Percentiles rank a stretch among this genome's conserved stretches.
phyloP scores from a whole-genome alignment of 1,140 invertebrate genomes.

The Zaprionus nigranus region DNA sequence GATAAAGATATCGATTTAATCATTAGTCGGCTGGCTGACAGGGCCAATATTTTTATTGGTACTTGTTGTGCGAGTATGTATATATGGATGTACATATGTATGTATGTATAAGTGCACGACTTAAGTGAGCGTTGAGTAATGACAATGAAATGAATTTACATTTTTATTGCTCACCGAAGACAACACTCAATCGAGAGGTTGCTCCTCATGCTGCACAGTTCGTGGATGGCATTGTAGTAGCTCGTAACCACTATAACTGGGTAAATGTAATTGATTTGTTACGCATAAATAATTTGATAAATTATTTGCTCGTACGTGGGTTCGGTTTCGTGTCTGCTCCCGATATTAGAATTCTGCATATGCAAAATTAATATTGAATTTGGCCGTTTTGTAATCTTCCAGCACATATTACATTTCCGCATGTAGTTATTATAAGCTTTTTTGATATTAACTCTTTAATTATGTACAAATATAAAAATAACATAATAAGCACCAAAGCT shows the following conservation, averaged over 20 bases:
- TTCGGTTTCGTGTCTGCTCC: slow-evolving; percentile 1
- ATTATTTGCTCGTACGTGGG: slow-evolving; percentile 36
- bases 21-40: slow-evolving; percentile 62
- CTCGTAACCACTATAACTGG: background rate
- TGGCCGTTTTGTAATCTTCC: background rate
- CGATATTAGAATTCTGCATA: background rate
- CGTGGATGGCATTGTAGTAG: slow-evolving; percentile 42
- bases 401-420: background rate
- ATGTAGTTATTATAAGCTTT: background rate
- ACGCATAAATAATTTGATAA: slow-evolving; percentile 55
- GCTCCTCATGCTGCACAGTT: slow-evolving; percentile 14
- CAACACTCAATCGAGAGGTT: slow-evolving; percentile 28
- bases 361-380: slow-evolving; percentile 20
- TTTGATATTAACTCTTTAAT: background rate
- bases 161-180: slow-evolving; percentile 64
- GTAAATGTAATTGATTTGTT: slow-evolving; percentile 49
- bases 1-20: slow-evolving; percentile 80
- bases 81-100: background rate
- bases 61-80: background rate
- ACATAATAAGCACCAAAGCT: no score
- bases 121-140: slow-evolving; percentile 57
- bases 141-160: slow-evolving; percentile 70
- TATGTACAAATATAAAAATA: no score
- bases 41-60: slow-evolving; percentile 11
- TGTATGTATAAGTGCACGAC: slow-evolving; percentile 1